Percentiles rank a stretch among this genome's conserved stretches.
These are phyloP conservation scores for Caiman crocodilus DNA, from an alignment of 2,797 vertebrate species.

Conservation along the genomic window DNA sequence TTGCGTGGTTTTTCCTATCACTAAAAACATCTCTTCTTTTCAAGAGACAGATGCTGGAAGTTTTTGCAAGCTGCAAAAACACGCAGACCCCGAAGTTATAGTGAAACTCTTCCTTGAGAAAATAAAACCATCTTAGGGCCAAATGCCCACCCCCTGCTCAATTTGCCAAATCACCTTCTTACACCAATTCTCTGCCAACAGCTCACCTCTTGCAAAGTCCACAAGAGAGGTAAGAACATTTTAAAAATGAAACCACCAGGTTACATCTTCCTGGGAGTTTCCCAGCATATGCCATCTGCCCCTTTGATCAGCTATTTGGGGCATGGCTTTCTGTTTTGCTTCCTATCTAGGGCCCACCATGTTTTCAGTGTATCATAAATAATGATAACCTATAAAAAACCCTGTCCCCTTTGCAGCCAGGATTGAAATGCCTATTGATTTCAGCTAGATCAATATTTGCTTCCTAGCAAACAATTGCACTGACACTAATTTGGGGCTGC, in stretches of 20 bases:
- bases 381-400: conserved; percentile 17
- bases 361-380: neutral
- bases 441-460: conserved; percentile 67
- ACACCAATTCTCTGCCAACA: conserved; percentile 41
- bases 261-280: conserved; percentile 59
- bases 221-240: conserved; percentile 58
- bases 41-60: conserved; percentile 74
- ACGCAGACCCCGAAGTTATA: conserved; percentile 58
- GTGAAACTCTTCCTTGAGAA: conserved; percentile 72
- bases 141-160: conserved; percentile 43
- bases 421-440: conserved; percentile 50
- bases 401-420: conserved; percentile 3
- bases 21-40: conserved; percentile 74
- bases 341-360: neutral
- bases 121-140: conserved; percentile 62
- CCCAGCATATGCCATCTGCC: conserved; percentile 44
- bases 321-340: conserved; percentile 11
- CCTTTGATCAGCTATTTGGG: neutral
- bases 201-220: conserved; percentile 60
- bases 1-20: conserved; percentile 43
- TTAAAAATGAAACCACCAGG: conserved; percentile 31
- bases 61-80: conserved; percentile 72
- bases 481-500: conserved; percentile 57
- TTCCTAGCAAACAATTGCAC: conserved; percentile 68
- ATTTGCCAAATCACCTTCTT: conserved; percentile 66